Evolutionary conservation across 2,888 invertebrate genomes (phyloP).

Genomic region (Drosophila mimica): DNA sequence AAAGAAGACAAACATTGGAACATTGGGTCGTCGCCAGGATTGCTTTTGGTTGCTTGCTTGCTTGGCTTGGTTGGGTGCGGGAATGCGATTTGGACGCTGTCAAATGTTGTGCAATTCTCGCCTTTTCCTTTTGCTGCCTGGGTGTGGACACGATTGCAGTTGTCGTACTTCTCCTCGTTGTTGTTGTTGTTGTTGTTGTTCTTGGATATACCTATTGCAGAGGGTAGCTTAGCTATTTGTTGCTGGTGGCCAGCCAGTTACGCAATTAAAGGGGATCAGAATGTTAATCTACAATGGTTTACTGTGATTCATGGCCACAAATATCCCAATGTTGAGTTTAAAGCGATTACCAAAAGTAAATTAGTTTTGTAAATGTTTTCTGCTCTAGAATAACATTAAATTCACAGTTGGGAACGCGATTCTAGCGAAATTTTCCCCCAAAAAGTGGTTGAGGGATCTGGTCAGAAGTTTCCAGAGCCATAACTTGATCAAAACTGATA

Average conservation of each 20-base stretch:
- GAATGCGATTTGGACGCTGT: slow-evolving; percentile 44
- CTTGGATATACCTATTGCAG: background rate
- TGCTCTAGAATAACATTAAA: background rate
- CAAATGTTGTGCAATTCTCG: slow-evolving; percentile 69
- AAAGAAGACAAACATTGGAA: slow-evolving; percentile 34
- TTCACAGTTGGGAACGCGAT: no score
- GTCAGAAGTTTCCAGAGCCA: background rate
- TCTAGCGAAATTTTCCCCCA: no score
- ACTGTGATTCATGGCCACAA: background rate
- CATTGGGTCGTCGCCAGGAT: slow-evolving; percentile 23
- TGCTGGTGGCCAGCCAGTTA: background rate
- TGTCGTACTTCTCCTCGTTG: slow-evolving; percentile 27
- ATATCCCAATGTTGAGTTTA: background rate
- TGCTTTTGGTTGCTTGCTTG: slow-evolving; percentile 1
- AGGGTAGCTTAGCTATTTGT: slow-evolving; percentile 1
- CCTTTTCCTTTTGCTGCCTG: slow-evolving; percentile 41
- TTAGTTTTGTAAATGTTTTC: background rate
- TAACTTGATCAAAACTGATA: background rate
- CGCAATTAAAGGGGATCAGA: background rate
- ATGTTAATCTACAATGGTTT: background rate
- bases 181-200: slow-evolving; percentile 31
- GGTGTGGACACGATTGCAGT: slow-evolving; percentile 51
- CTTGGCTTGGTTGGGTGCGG: slow-evolving; percentile 19
- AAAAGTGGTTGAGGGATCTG: no score
- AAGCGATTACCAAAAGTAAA: background rate